Evolutionary conservation across 2,888 invertebrate genomes (phyloP), one percentile per base, ranked within the genome.

Genomic region (Xestia c-nigrum): DNA sequence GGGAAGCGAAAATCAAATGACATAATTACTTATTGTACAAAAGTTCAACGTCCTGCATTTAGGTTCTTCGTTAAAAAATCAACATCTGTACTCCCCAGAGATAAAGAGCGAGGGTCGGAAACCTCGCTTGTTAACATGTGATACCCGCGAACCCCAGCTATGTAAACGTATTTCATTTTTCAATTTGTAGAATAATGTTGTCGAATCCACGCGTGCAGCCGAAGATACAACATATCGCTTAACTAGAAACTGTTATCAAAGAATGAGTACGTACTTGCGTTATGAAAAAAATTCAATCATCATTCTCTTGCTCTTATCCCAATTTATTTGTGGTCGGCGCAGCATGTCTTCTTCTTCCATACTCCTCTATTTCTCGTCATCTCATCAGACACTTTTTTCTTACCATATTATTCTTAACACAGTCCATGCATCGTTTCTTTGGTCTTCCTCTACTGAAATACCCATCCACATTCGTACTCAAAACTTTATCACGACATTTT

Each of bases 51-150:
- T 61, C 21, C 70, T 73, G 31, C 31, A 68, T 84, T 72, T 77
- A 66, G 74, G 74, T 82, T 80, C 59, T 63, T 16, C 57, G 31
- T 67, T 80, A 75, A 69, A 70, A 76, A 72, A 69, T 74, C 69
- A 72, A 71, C 71, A 40, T 63, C 16, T 75, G 31, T 40, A 5
- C 21, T 72, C 59, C 38, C 19, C 59, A 59, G 31, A 59, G 31
- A 19, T 31, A 31, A 31, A 59, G 19, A 59, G 7, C 9, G 59
- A 9, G 31, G 31, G 31, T 3, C 31, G 59, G 59, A 0, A 31
- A 31, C 19, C 59, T 31, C 9, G 16, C 31, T 59, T 59, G 59
- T 31, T 59, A 59, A 19, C 31, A 59, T 31, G 9, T 31, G 19
- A 7, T 31, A 19, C 31, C 4, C 14, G 1, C 7, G 31, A 19